phyloP scores from a whole-genome alignment of 2,888 invertebrate species.

The Idaea straminata region DNA sequence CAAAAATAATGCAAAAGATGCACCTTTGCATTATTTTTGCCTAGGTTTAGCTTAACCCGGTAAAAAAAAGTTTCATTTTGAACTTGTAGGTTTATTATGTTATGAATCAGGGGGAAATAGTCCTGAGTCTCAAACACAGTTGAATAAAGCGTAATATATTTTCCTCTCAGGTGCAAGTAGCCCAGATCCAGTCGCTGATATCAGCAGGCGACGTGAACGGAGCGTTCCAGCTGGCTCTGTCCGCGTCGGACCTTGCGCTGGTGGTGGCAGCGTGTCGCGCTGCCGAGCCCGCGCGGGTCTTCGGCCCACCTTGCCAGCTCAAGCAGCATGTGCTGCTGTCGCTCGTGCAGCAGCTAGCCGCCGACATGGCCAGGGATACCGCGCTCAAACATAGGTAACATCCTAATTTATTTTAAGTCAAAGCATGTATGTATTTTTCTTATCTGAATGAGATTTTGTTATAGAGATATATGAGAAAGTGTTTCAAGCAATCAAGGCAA shows the following conservation, averaged over 20 bases:
- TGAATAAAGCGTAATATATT: background rate
- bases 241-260: constrained; percentile 91
- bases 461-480: too few relatives aligned
- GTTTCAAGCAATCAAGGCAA: too few relatives aligned
- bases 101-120: too few relatives aligned
- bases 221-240: constrained; percentile 94
- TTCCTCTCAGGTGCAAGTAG: constrained; percentile 76
- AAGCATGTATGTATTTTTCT: too few relatives aligned
- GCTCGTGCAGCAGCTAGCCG: constrained; percentile 95
- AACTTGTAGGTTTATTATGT: too few relatives aligned
- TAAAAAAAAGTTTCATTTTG: too few relatives aligned
- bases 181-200: constrained; percentile 85
- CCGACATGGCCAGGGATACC: constrained; percentile 91
- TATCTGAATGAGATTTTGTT: too few relatives aligned
- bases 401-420: background rate
- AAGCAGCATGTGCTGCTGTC: constrained; percentile 95
- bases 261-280: constrained; percentile 93
- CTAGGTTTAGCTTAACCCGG: too few relatives aligned
- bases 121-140: too few relatives aligned
- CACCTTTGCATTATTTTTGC: too few relatives aligned
- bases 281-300: constrained; percentile 89
- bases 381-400: constrained; percentile 60
- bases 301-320: constrained; percentile 85
- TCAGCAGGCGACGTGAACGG: constrained; percentile 88
- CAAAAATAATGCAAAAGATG: too few relatives aligned